Evolutionary conservation across 2,888 invertebrate species (phyloP).

Genomic region (Odontomyia ornata): DNA sequence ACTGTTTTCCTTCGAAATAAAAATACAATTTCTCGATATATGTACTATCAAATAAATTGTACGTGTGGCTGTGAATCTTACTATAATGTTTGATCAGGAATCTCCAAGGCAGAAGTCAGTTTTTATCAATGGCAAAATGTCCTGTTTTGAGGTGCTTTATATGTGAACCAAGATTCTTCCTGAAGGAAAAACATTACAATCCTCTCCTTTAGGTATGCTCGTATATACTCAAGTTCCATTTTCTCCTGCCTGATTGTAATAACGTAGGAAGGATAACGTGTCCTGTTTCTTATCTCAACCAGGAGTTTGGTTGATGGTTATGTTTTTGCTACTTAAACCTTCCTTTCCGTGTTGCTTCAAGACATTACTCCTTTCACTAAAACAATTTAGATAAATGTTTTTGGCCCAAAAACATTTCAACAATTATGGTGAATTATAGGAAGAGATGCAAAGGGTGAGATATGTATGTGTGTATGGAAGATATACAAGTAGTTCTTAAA

Average conservation of each 20-base stretch:
- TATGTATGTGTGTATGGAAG: not conserved
- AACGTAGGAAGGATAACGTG: slow-evolving; percentile 50
- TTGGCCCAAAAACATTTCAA: slow-evolving; percentile 18
- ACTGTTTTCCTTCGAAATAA: no score
- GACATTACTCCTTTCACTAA: slow-evolving; percentile 45
- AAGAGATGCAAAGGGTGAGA: not conserved
- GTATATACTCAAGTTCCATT: not conserved
- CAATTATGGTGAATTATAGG: slow-evolving; percentile 19
- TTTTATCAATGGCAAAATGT: slow-evolving; percentile 51
- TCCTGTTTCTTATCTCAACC: slow-evolving; percentile 49
- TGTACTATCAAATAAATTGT: no score
- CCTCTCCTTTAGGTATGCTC: slow-evolving; percentile 48
- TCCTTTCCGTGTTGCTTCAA: slow-evolving; percentile 14
- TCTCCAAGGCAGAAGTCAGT: not conserved
- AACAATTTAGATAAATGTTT: slow-evolving; percentile 51
- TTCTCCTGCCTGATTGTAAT: slow-evolving; percentile 29
- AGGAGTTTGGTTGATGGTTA: slow-evolving; percentile 41
- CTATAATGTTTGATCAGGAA: not conserved
- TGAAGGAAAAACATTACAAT: slow-evolving; percentile 26
- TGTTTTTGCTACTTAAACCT: slow-evolving; percentile 45
- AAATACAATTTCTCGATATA: no score
- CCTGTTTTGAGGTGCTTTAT: slow-evolving; percentile 49
- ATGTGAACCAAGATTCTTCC: slow-evolving; percentile 41
- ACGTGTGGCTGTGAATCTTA: no score
- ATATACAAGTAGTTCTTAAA: not conserved